Evolutionary conservation across 2,888 invertebrate genomes (phyloP), one percentile per base, ranked within the genome.

Genomic region (Molorchus minor): DNA sequence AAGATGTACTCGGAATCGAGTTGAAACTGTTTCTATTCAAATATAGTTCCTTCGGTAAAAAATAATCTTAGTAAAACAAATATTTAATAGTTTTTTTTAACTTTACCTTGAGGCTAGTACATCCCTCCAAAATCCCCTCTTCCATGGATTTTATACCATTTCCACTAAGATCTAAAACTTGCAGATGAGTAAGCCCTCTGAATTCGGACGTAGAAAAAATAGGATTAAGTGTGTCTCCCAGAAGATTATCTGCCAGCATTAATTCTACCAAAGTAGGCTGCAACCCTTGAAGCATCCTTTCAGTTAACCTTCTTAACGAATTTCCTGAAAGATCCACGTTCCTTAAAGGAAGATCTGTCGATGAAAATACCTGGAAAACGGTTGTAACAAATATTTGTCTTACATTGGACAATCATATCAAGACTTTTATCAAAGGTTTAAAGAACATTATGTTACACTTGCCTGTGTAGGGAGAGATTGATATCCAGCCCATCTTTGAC

Each of bases 161-260:
- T 5, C 89, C 89, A 51, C 91, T 90, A 38, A 96, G 82, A 77
- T 94, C 93, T 56, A 96, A 80, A 30, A 90, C 80, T 73, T 87
- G 86, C 53, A 95, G 82, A 59, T 88, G 87, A 2, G 85, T 86
- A 61, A 95, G 80, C 12, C 90, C 88, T 69, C 92, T 91, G 61
- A 95, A 88, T 79, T 94, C 94, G 21, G 89, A 88, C 36, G 91
- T 91, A 15, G 93, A 92, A 79, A 95, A 95, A 67, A 95, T 93
- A 0, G 95, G 95, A 80, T 94, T 95, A 20, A 95, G 81, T 71
- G 91, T 93, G 76, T 95, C 94, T 0, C 95, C 95, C 20, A 96
- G 83, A n/a, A 93, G 82, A 77, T 96, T 96, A 73, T 93, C 88
- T 20, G 90, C 86, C 51, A 96, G 79, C 12, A 86, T 85, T 33